phyloP scores from a whole-genome alignment of 1,140 invertebrate genomes.

The Macrocentrus cingulum region DNA sequence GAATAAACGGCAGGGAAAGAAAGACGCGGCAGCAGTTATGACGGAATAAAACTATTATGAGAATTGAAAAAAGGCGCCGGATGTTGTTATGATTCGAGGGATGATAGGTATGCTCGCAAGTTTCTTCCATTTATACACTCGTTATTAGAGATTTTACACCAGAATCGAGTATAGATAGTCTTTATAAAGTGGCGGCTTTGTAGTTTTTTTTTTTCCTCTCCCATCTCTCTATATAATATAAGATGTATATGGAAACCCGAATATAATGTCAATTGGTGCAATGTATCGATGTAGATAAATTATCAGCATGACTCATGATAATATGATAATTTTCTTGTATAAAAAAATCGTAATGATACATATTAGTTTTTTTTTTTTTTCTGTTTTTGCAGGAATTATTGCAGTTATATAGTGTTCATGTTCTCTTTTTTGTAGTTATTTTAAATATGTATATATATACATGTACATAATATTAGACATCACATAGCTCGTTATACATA shows the following conservation, averaged over 20 bases:
- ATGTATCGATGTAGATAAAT: no score
- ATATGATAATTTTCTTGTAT: no score
- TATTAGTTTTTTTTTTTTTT: no score
- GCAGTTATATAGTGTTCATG: conserved; percentile 42
- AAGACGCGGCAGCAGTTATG: conserved; percentile 38
- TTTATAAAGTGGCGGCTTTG: no score
- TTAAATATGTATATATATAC: conserved; percentile 52
- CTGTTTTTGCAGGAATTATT: conserved; percentile 11
- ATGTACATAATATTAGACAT: conserved; percentile 51
- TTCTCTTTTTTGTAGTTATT: no score
- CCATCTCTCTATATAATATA: no score
- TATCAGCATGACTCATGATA: no score
- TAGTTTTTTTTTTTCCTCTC: no score
- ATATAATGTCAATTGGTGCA: no score
- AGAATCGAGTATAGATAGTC: no score
- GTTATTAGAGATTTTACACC: no score
- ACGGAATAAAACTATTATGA: conserved; percentile 50
- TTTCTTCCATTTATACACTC: conserved; percentile 8
- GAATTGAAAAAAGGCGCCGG: conserved; percentile 34
- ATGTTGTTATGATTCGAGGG: conserved; percentile 34
- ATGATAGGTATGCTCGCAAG: conserved; percentile 13
- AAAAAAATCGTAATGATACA: not conserved
- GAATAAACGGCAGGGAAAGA: conserved; percentile 31
- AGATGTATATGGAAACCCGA: no score
- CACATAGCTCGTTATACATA: conserved; percentile 55